A percentile compares a stretch with the other conserved stretches of the same genome.
phyloP scores from a whole-genome alignment of 2,113 vertebrate species.

The Carollia perspicillata region DNA sequence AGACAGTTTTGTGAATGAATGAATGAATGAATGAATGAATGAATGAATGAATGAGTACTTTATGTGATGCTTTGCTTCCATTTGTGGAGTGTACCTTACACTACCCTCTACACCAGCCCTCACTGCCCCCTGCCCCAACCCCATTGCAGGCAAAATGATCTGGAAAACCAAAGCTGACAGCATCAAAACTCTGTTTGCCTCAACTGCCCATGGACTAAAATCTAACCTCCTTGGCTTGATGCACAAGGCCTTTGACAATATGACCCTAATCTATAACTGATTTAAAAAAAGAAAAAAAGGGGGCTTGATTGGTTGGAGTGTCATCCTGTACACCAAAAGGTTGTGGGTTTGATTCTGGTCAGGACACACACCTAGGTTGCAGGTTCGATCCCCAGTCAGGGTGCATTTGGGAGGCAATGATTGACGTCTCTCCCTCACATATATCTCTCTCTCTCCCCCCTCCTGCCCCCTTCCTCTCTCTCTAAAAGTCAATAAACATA shows the following conservation, averaged over 20 bases:
- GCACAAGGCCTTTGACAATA: not conserved
- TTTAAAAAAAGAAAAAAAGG: not conserved
- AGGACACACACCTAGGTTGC: too few relatives aligned
- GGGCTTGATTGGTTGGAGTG: too few relatives aligned
- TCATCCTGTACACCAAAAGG: too few relatives aligned
- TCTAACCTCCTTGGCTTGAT: not conserved
- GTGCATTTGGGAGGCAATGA: too few relatives aligned
- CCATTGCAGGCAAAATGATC: not conserved
- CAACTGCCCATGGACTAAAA: not conserved
- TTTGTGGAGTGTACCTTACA: not conserved
- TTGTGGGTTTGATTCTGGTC: too few relatives aligned
- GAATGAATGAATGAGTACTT: not conserved
- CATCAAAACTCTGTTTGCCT: not conserved
- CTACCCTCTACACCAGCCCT: not conserved
- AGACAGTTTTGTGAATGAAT: constrained; percentile 10
- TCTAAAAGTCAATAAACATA: too few relatives aligned
- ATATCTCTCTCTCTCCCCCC: too few relatives aligned
- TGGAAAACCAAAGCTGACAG: not conserved
- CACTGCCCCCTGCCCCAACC: too few relatives aligned
- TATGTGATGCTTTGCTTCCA: not conserved
- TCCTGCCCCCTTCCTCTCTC: too few relatives aligned
- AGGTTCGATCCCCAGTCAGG: too few relatives aligned
- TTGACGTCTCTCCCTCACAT: too few relatives aligned
- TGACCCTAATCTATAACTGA: not conserved
- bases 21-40: not conserved